Conservation (phyloP, 23 tunicate genomes). For the Ascidia mentula region DNA sequence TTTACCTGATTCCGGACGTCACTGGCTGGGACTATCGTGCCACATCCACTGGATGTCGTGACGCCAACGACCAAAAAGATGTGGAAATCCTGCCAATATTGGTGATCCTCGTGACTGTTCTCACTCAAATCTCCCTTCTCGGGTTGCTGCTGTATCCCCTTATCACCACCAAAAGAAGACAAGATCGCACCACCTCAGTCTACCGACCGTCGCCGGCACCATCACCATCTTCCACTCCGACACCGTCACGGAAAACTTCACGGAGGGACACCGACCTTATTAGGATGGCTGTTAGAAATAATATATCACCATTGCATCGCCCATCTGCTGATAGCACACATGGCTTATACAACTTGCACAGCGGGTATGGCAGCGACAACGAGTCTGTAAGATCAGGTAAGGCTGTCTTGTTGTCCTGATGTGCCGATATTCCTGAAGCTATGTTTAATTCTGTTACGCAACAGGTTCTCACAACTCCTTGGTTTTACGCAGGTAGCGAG, state of each 20-base stretch:
- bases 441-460: too few relatives aligned
- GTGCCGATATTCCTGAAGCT: too few relatives aligned
- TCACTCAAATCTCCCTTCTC: slow-evolving; percentile 41
- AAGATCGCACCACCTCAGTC: background rate
- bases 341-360: background rate
- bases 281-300: background rate
- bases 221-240: background rate
- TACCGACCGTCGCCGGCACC: background rate
- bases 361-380: background rate
- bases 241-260: background rate
- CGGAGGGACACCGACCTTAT: background rate
- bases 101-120: background rate
- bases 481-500: background rate
- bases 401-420: too few relatives aligned
- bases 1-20: slow-evolving; percentile 47
- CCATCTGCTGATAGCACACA: background rate
- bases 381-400: background rate
- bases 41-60: slow-evolving; percentile 61
- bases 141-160: slow-evolving; percentile 63
- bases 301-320: background rate
- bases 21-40: slow-evolving; percentile 65
- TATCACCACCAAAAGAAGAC: slow-evolving; percentile 19
- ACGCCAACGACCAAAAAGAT: slow-evolving; percentile 43
- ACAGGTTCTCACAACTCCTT: too few relatives aligned
- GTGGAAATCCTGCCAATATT: slow-evolving; percentile 36